Evolutionary conservation across 2,113 vertebrate species (phyloP).

Genomic region (Muntiacus reevesi): DNA sequence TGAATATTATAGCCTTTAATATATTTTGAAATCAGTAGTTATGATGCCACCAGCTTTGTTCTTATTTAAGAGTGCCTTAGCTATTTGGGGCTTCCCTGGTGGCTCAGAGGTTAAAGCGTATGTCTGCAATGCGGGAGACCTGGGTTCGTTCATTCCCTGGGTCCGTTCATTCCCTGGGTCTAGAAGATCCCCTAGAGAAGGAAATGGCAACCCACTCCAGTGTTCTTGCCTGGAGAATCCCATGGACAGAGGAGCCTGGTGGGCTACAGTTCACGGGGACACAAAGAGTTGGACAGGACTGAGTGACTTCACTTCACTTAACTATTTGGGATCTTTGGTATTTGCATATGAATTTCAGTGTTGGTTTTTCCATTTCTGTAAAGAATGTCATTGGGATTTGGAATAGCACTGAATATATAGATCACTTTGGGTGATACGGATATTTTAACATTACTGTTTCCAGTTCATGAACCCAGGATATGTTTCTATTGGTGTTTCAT

Average conservation of each 20-base stretch:
- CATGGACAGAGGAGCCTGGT: too few relatives aligned
- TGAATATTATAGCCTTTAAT: background rate
- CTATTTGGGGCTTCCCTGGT: background rate
- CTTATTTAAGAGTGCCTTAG: background rate
- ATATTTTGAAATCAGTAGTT: background rate
- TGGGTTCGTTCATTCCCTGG: too few relatives aligned
- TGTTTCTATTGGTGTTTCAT: background rate
- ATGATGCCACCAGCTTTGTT: background rate
- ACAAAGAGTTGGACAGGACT: too few relatives aligned
- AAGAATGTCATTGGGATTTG: background rate
- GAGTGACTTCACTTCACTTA: too few relatives aligned
- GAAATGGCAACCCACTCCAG: too few relatives aligned
- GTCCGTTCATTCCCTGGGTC: too few relatives aligned
- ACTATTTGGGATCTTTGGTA: background rate
- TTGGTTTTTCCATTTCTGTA: background rate
- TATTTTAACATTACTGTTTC: background rate
- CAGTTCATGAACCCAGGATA: background rate
- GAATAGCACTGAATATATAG: background rate
- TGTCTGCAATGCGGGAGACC: too few relatives aligned
- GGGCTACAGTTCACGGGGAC: too few relatives aligned
- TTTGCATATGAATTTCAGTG: background rate
- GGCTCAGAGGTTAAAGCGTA: too few relatives aligned
- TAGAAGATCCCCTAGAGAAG: too few relatives aligned
- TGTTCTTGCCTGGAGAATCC: too few relatives aligned
- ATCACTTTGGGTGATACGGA: background rate